Percentiles rank a stretch among this genome's conserved stretches.
These are phyloP conservation scores for Myiotriccus ornatus DNA, from an alignment of 2,797 vertebrate species.

Conservation along the genomic window DNA sequence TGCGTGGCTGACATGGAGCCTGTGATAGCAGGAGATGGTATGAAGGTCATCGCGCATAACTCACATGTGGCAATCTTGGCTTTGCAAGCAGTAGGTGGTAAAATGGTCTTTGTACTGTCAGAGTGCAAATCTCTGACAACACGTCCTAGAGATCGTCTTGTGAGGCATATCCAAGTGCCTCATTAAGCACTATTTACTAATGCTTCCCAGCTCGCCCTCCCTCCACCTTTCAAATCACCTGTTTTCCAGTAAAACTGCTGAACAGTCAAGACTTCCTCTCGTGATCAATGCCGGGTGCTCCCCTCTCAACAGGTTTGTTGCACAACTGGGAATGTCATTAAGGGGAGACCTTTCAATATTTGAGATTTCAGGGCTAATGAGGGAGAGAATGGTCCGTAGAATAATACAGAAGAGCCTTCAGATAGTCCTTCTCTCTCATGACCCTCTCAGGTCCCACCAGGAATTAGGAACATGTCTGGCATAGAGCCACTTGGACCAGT, in stretches of 20 bases:
- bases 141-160: neutral
- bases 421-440: neutral
- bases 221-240: neutral
- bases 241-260: neutral
- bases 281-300: neutral
- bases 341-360: neutral
- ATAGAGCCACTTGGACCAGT: neutral
- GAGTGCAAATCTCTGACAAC: neutral
- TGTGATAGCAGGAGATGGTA: neutral
- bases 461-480: neutral
- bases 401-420: neutral
- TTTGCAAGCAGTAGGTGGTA: neutral
- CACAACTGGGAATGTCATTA: neutral
- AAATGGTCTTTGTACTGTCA: neutral
- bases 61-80: neutral
- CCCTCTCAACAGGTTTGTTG: neutral
- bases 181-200: neutral
- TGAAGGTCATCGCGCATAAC: neutral
- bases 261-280: neutral
- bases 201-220: neutral
- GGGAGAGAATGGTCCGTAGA: neutral
- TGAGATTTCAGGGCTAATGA: neutral
- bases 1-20: neutral
- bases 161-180: neutral
- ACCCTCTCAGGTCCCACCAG: neutral